A percentile compares a stretch with the other conserved stretches of the same genome.
Evolutionary conservation across 2,888 invertebrate species (phyloP).

Genomic region (Diarsia dahlii): DNA sequence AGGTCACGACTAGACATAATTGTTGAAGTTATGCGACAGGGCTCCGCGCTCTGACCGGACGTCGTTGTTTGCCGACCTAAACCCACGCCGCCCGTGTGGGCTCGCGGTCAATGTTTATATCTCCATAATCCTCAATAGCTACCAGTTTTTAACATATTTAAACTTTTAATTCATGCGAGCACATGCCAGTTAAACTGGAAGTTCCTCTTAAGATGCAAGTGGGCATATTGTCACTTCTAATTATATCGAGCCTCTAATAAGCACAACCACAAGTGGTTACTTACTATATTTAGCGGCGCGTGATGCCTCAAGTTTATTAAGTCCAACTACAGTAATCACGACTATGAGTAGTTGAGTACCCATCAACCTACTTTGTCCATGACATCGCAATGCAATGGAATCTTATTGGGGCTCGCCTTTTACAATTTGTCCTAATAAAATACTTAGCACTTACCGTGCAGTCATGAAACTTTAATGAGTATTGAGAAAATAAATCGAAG

Average conservation of each 20-base stretch:
- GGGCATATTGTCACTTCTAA: conserved; percentile 75
- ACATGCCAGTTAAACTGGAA: conserved; percentile 31
- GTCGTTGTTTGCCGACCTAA: conserved; percentile 85
- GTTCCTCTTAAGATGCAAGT: conserved; percentile 63
- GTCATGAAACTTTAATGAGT: conserved; percentile 39
- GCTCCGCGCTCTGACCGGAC: conserved; percentile 81
- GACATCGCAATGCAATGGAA: conserved; percentile 31
- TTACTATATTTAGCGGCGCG: conserved; percentile 80
- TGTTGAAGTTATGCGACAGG: conserved; percentile 73
- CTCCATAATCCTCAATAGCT: conserved; percentile 53
- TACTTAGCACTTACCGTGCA: conserved; percentile 26
- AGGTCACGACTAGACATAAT: conserved; percentile 74
- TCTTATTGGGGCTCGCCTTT: conserved; percentile 34
- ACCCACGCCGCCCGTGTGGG: conserved; percentile 83
- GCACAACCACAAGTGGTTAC: conserved; percentile 76
- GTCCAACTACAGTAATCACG: conserved; percentile 55
- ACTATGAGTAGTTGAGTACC: conserved; percentile 48
- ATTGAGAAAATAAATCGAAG: conserved; percentile 16
- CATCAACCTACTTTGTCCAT: conserved; percentile 46
- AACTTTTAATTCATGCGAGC: conserved; percentile 41
- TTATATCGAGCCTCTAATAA: conserved; percentile 77
- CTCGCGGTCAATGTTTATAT: conserved; percentile 66
- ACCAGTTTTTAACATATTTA: conserved; percentile 56
- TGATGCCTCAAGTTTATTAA: conserved; percentile 77
- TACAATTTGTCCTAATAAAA: conserved; percentile 44